Base-by-base conservation (phyloP, 2,797 vertebrate genomes). In the Enteromius trimaculatus region DNA sequence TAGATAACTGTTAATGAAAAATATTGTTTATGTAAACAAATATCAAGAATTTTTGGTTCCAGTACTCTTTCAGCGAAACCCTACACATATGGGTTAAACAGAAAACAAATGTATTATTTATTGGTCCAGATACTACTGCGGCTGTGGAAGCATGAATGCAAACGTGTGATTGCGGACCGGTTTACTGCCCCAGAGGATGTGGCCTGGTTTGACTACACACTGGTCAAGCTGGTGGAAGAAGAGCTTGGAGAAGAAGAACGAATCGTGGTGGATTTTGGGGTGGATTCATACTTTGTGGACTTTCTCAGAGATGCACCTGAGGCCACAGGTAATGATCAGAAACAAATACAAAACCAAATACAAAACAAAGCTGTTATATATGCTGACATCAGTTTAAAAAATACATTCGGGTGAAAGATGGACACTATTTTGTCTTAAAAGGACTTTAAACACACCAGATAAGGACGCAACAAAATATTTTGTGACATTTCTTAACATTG, bases 101-200 rank as follows among this genome's bases (percentile, higher is more conserved):
- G 19, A 44, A n/a, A 42, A 42, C 16, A 47, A 23, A 49, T 13
- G 53, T 55, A 19, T 75, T 8, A 55, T 16, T 16, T 81, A 1
- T 71, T 17, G 55, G 64, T 69, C 6, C 83, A 99, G 98, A 89
- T 94, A 2, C 87, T 98, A 80, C 88, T 98, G 86, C 90, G 88
- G n/a, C 88, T 99, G 49, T 99, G 97, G 97, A 98, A 97, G 76
- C 98, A 99, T 0, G 98, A 99, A 89, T 99, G 96, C 77, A 97
- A 96, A 72, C 92, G 97, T 23, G 97, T 98, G 81, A 96, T 99
- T 85, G 96, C 97, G 0, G 98, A 99, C 91, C 95, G 97, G 77
- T 98, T 99, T 79, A 98, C 95, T 2, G 93, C 89, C 39, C 88
- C 93, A 0, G 94, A 95, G 1, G 98, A 99, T 8, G 93, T 96